Percentiles rank a stretch among this genome's conserved stretches.
Conservation (phyloP, 2,113 vertebrate genomes). For the Zosterops hypoxanthus region DNA sequence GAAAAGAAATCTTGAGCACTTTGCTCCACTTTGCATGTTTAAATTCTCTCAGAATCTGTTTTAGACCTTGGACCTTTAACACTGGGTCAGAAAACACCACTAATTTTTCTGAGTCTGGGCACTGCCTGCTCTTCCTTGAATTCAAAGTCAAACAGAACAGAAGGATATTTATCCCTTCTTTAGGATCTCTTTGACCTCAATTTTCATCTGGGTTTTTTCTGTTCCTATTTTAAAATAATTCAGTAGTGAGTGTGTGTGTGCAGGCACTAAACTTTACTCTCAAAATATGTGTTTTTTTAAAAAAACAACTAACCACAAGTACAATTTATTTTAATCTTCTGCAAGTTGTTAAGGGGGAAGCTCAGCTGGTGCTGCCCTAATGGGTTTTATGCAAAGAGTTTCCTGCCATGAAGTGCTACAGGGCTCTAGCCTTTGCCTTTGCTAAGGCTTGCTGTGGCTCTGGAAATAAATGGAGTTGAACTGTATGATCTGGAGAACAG, state of each 20-base stretch:
- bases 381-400: conserved; percentile 13
- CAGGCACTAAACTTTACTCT: not conserved
- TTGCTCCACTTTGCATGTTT: not conserved
- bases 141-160: not conserved
- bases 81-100: not conserved
- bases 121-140: not conserved
- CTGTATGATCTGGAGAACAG: not conserved
- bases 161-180: not conserved
- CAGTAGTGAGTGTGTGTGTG: not conserved
- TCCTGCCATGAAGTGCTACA: not conserved
- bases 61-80: not conserved
- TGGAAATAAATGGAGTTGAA: not conserved
- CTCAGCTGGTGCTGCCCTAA: not conserved
- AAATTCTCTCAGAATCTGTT: not conserved
- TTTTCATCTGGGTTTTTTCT: not conserved
- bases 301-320: not conserved
- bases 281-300: not conserved
- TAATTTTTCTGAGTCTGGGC: not conserved
- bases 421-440: not conserved
- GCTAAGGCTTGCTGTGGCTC: not conserved
- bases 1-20: not conserved
- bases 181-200: not conserved
- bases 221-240: not conserved
- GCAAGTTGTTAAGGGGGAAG: not conserved
- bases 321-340: conserved; percentile 34